Base-by-base conservation (phyloP, 2,888 invertebrate species). In the Meteorus colon region DNA sequence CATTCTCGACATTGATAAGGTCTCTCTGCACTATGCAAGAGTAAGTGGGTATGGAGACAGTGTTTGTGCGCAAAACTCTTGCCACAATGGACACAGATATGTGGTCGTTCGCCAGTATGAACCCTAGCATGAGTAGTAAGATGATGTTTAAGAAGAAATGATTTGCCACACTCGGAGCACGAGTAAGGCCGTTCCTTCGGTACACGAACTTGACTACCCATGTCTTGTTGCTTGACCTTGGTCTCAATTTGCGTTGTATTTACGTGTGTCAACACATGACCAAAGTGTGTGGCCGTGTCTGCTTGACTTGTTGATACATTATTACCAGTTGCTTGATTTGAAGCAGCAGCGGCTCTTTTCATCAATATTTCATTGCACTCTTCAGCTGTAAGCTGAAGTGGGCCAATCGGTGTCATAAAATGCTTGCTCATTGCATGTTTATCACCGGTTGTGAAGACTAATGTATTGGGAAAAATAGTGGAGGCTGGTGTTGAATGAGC, bases 1-100 rank as follows among this genome's bases (percentile, higher is more conserved):
- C 96, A 96, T 90, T 96, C 96, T 79, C 93, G 92, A 87, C 96
- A 96, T 88, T 95, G 93, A 90, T 95, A 96, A 62, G 96, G 96
- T 82, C 96, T 91, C 81, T 95, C 95, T 45, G 95, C 94, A 59
- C 95, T 95, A 89, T 96, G 96, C 82, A 96, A 90, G 85, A 96
- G 89, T 82, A 96, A 91, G 89, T 96, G 96, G 34, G 96, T 96
- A 88, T 96, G 96, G 80, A 95, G 91, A 89, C 95, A 95, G 87
- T 95, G 95, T 89, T 95, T 95, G 88, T 95, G 93, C 73, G 95
- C 95, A 86, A 95, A 95, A 83, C 94, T 94, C 86, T 95, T 95
- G 77, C 95, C 95, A 86, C 95, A 95, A 85, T 95, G 95, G 69
- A 93, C 92, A 88, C 95, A 95, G 34, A 94, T 93, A 84, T 95